These are phyloP conservation scores for Odontophorus gujanensis DNA, from an alignment of 2,113 vertebrate genomes.

Conservation along the genomic window DNA sequence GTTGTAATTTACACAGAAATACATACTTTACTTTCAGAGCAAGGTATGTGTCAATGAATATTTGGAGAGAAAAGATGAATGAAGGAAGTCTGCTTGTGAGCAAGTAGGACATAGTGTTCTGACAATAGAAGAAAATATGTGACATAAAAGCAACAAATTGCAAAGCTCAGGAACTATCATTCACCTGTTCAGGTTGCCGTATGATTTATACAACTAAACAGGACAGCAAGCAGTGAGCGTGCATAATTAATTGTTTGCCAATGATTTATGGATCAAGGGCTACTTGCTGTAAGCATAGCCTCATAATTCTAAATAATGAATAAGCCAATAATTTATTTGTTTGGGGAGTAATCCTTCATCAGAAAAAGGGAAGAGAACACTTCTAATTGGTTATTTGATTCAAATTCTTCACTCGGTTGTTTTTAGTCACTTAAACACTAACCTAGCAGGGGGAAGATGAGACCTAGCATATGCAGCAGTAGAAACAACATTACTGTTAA, in stretches of 20 bases:
- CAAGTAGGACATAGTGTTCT: neutral
- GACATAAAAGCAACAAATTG: neutral
- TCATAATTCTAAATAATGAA: conserved; percentile 37
- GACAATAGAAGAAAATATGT: neutral
- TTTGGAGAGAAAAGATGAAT: neutral
- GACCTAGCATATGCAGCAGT: neutral
- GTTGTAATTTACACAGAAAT: too few species aligned
- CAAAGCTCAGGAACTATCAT: neutral
- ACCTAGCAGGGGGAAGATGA: neutral
- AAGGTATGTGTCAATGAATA: neutral
- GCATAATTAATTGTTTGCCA: conserved; percentile 4
- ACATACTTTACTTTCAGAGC: neutral
- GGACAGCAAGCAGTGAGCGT: neutral
- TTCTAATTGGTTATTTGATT: neutral
- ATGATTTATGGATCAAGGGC: conserved; percentile 35
- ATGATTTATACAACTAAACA: conserved; percentile 10
- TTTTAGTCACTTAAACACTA: neutral
- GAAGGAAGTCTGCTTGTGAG: neutral
- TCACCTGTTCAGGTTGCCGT: neutral
- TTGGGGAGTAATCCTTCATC: neutral
- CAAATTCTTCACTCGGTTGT: neutral
- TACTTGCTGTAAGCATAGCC: neutral
- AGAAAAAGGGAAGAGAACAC: neutral
- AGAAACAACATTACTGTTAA: neutral
- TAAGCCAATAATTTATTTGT: neutral